Evolutionary conservation across 2,888 invertebrate species (phyloP), one percentile per base, ranked within the genome.

Genomic region (Pteria penguin): DNA sequence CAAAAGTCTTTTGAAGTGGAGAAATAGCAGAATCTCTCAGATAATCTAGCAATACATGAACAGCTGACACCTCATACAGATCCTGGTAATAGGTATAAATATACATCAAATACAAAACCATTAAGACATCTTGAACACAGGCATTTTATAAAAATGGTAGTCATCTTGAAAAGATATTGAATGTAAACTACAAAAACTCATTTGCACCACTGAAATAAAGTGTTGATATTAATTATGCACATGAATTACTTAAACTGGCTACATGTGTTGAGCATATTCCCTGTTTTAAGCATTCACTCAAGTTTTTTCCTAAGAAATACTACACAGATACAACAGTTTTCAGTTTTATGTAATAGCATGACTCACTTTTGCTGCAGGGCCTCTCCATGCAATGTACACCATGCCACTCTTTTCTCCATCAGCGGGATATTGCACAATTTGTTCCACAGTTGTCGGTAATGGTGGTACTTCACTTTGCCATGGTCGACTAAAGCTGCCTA

Each of bases 21-120:
- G 97, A 95, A 22, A 96, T 95, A 8, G 97, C 95, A n/a, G 96
- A 96, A 86, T 97, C 96, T 14, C 96, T 96, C 72, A 98, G 92
- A 92, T 97, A 97, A 76, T 96, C 95, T 83, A 96, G 92, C 54
- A 97, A 91, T 18, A 96, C 93, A 36, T 94, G 94, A 81, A 95
- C 94, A 4, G 94, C 95, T 2, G 94, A 94, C 79, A 96, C 90
- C 69, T 75, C 75, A 67, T 87, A 86, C 83, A 87, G 88, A 61
- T 88, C 89, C 91, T 90, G 80, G 18, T 79, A 75, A 66, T 22
- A 63, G 26, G 55, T n/a, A n/a, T n/a, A n/a, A n/a, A n/a, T n/a
- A n/a, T 45, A 45, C 45, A 8, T 45, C 11, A 45, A 45, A 45
- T 45, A 45, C 45, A 45, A 45, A 45, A 14, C 8, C 45, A 45